Conservation (phyloP, 2,113 vertebrate genomes). For the Malurus alboscapulatus region DNA sequence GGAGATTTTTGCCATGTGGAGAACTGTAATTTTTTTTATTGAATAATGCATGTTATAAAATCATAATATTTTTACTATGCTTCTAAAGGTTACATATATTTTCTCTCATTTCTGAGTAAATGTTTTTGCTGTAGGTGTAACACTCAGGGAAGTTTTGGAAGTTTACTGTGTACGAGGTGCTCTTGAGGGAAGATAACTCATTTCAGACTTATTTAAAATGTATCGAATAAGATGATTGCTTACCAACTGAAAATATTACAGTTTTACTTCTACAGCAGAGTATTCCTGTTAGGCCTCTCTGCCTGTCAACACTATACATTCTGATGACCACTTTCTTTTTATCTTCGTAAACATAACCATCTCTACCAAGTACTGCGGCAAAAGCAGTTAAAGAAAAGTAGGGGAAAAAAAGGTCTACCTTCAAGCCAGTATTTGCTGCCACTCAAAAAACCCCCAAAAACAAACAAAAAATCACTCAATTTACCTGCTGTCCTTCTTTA, state of each 20-base stretch:
- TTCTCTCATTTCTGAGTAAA: background rate
- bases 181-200: background rate
- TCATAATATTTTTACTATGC: background rate
- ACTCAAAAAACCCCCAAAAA: background rate
- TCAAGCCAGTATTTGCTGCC: background rate
- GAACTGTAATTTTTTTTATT: background rate
- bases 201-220: conserved; percentile 27
- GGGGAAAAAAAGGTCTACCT: background rate
- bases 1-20: background rate
- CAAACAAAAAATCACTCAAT: background rate
- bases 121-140: background rate
- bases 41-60: background rate
- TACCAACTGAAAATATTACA: background rate
- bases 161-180: background rate
- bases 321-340: background rate
- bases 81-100: background rate
- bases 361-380: background rate
- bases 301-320: background rate
- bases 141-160: background rate
- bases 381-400: background rate
- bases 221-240: background rate
- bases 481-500: background rate
- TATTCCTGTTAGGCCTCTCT: background rate
- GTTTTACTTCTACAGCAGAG: background rate
- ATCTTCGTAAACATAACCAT: background rate